Percentiles rank a stretch among this genome's conserved stretches.
phyloP scores from a whole-genome alignment of 2,113 vertebrate genomes.

The Morphnarchus princeps region DNA sequence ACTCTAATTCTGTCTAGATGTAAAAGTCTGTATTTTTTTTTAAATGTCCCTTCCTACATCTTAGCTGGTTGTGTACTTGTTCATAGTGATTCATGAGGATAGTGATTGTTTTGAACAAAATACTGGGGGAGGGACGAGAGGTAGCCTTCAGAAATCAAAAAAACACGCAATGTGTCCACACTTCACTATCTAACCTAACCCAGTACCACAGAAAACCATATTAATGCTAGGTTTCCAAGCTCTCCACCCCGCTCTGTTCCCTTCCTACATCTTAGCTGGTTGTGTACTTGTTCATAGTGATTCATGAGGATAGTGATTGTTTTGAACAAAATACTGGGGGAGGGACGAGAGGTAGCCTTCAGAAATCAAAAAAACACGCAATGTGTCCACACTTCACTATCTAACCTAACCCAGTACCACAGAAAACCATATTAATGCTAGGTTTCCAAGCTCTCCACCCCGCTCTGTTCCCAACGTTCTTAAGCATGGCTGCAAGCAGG shows the following conservation, averaged over 20 bases:
- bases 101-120: neutral
- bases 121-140: neutral
- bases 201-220: neutral
- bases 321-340: neutral
- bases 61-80: neutral
- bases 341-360: neutral
- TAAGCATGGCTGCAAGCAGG: neutral
- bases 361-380: neutral
- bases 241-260: neutral
- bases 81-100: neutral
- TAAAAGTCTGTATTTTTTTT: neutral
- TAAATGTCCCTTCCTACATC: neutral
- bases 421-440: neutral
- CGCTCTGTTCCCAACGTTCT: neutral
- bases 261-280: neutral
- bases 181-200: neutral
- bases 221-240: neutral
- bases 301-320: neutral
- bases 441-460: neutral
- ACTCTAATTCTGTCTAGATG: neutral
- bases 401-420: neutral
- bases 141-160: neutral
- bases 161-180: neutral
- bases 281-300: neutral
- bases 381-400: neutral